phyloP scores from a whole-genome alignment of 2,113 vertebrate species.

The Plectropomus leopardus region DNA sequence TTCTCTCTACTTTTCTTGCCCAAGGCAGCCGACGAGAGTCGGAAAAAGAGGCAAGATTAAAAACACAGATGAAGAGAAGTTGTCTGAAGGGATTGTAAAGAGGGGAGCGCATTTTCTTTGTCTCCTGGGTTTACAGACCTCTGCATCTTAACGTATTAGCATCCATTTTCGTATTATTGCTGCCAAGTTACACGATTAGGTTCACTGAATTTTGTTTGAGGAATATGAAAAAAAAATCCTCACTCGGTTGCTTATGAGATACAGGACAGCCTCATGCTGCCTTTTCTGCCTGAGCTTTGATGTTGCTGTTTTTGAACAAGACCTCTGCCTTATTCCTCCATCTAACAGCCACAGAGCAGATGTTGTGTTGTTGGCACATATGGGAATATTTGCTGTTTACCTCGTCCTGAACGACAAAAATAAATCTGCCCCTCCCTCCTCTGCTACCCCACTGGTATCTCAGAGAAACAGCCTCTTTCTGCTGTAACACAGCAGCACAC shows the following conservation, averaged over 20 bases:
- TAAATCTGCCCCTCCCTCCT: slow-evolving; percentile 46
- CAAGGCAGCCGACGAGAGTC: slow-evolving; percentile 22
- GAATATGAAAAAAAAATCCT: background rate
- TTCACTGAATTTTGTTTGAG: slow-evolving; percentile 21
- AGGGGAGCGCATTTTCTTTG: background rate
- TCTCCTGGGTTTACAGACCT: background rate
- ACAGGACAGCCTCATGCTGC: background rate
- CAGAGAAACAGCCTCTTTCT: slow-evolving; percentile 31
- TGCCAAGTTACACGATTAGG: slow-evolving; percentile 26
- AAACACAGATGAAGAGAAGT: slow-evolving; percentile 9
- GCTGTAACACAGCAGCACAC: slow-evolving; percentile 25
- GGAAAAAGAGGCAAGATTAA: slow-evolving; percentile 20
- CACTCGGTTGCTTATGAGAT: slow-evolving; percentile 5
- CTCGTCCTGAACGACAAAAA: slow-evolving; percentile 53
- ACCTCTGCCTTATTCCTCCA: slow-evolving; percentile 16
- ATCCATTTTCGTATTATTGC: slow-evolving; percentile 32
- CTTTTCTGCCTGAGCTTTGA: slow-evolving; percentile 43
- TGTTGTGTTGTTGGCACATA: slow-evolving; percentile 18
- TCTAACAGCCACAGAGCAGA: slow-evolving; percentile 49
- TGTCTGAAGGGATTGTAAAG: slow-evolving; percentile 28
- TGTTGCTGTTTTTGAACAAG: slow-evolving; percentile 29
- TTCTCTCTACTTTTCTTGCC: slow-evolving; percentile 18
- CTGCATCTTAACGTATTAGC: slow-evolving; percentile 25
- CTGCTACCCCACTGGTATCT: slow-evolving; percentile 20
- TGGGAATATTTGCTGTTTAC: slow-evolving; percentile 56